Evolutionary conservation across 2,113 vertebrate genomes (phyloP).

Genomic region (Gulo gulo): DNA sequence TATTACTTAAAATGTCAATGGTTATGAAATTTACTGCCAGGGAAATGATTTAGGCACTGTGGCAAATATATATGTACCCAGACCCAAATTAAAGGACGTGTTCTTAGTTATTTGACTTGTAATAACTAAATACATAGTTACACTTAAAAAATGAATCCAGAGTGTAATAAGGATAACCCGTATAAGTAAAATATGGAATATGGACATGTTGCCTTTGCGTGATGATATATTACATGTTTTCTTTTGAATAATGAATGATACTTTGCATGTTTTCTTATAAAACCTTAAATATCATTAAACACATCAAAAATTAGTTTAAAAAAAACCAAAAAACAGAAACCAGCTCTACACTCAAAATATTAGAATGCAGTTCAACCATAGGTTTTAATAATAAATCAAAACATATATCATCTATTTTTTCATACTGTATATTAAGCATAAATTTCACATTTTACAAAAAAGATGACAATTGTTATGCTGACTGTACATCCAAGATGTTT

Average conservation of each 20-base stretch:
- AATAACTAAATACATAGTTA: not conserved
- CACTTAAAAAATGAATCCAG: not conserved
- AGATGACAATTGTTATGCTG: too few relatives aligned
- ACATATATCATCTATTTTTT: not conserved
- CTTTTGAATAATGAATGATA: not conserved
- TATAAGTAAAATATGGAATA: not conserved
- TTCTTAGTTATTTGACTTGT: not conserved
- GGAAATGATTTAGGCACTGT: not conserved
- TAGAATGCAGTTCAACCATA: not conserved
- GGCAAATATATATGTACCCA: not conserved
- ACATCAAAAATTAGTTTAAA: not conserved
- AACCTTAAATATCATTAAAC: not conserved
- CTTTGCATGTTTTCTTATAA: not conserved
- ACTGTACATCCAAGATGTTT: not conserved
- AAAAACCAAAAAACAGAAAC: not conserved
- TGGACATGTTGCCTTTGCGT: not conserved
- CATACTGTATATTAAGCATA: not conserved
- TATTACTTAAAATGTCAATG: not conserved
- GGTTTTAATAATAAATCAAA: not conserved
- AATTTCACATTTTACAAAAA: not conserved
- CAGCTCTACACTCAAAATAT: not conserved
- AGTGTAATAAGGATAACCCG: not conserved
- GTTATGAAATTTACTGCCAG: not conserved
- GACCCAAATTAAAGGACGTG: not conserved
- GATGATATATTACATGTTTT: not conserved